Percentiles rank a stretch among this genome's conserved stretches.
Evolutionary conservation across 2,888 invertebrate species (phyloP).

Genomic region (Mylabris sibirica): DNA sequence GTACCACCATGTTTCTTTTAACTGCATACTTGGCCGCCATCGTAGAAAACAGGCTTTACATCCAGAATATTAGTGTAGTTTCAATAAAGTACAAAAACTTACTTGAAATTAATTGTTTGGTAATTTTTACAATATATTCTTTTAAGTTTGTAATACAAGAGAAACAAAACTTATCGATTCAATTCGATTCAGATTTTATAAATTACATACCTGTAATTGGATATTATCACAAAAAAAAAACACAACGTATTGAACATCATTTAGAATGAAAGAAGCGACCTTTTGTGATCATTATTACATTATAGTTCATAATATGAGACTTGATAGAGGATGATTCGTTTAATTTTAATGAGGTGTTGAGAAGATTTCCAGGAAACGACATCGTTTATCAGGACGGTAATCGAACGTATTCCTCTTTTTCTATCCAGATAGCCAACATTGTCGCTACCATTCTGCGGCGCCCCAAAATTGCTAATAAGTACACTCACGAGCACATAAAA

Average conservation of each 20-base stretch:
- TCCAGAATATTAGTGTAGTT: conserved; percentile 36
- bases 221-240: conserved; percentile 28
- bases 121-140: conserved; percentile 37
- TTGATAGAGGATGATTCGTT: conserved; percentile 32
- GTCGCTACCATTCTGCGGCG: too few relatives aligned
- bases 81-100: conserved; percentile 26
- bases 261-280: conserved; percentile 26
- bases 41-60: conserved; percentile 39
- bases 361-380: conserved; percentile 33
- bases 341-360: conserved; percentile 33
- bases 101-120: conserved; percentile 41
- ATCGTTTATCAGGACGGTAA: conserved; percentile 10
- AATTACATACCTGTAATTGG: conserved; percentile 27
- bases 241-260: conserved; percentile 23
- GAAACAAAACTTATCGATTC: neutral
- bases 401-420: neutral
- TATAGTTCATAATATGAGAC: conserved; percentile 28
- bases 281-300: conserved; percentile 32
- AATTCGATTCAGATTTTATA: neutral
- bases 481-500: too few relatives aligned
- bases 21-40: conserved; percentile 46
- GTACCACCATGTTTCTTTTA: conserved; percentile 48
- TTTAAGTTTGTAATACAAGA: neutral
- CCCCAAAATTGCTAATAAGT: too few relatives aligned
- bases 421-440: too few relatives aligned